Conservation (phyloP, 2,113 vertebrate species). For the Patagioenas fasciata region DNA sequence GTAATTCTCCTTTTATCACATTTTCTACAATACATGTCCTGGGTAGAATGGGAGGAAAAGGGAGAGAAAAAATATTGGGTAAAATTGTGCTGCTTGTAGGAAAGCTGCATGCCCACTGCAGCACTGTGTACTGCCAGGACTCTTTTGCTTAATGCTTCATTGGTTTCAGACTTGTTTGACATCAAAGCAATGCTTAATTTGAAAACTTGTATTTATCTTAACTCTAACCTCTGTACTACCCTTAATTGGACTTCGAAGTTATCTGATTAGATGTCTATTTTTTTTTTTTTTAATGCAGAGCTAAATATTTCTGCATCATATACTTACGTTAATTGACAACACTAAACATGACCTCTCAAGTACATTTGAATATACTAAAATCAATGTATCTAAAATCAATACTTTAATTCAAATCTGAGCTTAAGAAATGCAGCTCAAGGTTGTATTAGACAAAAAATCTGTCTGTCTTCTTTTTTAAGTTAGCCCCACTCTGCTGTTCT, state of each 20-base stretch:
- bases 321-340: not conserved
- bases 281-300: not conserved
- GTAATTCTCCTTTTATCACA: not conserved
- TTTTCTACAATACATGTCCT: rapidly evolving
- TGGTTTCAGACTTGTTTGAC: not conserved
- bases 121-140: rapidly evolving
- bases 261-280: not conserved
- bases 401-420: not conserved
- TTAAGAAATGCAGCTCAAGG: not conserved
- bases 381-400: not conserved
- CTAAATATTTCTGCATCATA: not conserved
- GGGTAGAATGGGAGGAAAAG: not conserved
- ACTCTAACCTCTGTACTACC: not conserved
- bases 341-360: not conserved
- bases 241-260: not conserved
- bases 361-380: not conserved
- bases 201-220: not conserved
- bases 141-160: not conserved
- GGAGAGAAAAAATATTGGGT: not conserved
- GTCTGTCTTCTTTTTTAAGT: not conserved
- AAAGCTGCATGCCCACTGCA: not conserved
- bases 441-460: not conserved
- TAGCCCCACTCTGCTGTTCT: not conserved
- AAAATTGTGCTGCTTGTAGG: rapidly evolving
- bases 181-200: not conserved